phyloP scores from a whole-genome alignment of 2,113 vertebrate genomes.

The Myanophis thanlyinensis region DNA sequence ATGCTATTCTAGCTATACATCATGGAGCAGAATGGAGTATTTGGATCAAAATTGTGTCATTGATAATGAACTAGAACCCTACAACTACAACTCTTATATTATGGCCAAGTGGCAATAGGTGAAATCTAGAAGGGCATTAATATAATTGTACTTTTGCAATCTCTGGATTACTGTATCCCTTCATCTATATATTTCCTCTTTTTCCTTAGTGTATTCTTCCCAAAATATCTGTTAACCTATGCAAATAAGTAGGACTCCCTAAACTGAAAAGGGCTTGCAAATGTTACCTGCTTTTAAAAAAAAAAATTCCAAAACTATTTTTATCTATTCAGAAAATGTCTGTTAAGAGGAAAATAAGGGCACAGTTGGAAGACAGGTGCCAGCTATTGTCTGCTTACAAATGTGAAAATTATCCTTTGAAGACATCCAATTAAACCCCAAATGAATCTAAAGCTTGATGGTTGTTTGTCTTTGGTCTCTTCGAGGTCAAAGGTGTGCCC shows the following conservation, averaged over 20 bases:
- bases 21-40: constrained; percentile 51
- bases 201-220: background rate
- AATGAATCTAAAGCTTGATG: background rate
- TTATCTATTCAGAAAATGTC: background rate
- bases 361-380: accelerated
- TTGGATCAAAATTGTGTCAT: constrained; percentile 55
- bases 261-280: background rate
- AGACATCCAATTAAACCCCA: background rate
- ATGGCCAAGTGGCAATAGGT: background rate
- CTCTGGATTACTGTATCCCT: background rate
- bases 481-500: background rate
- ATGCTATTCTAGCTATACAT: constrained; percentile 34
- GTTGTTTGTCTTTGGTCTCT: background rate
- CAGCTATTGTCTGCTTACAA: background rate
- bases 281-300: background rate
- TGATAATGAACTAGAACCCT: constrained; percentile 42
- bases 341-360: accelerated
- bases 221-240: background rate
- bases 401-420: background rate
- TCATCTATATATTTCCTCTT: background rate
- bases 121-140: background rate
- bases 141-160: background rate
- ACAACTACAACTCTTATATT: constrained; percentile 29
- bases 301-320: background rate
- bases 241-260: background rate